phyloP scores from a whole-genome alignment of 1,140 invertebrate genomes.

The Oscheius sp. region DNA sequence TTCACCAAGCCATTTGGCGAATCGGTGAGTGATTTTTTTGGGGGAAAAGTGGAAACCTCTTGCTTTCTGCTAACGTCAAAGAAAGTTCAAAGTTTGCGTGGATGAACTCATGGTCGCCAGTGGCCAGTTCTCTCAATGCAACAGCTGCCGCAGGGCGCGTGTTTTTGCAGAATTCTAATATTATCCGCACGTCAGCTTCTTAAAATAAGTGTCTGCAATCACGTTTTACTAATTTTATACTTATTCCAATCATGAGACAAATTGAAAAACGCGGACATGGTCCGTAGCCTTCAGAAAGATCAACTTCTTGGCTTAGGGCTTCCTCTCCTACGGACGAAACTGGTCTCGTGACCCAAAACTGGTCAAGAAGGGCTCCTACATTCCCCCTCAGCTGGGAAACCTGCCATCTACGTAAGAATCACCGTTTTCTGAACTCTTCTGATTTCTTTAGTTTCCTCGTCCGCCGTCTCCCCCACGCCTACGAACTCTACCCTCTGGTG shows the following conservation, averaged over 20 bases:
- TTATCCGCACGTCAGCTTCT: background rate
- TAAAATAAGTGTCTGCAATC: background rate
- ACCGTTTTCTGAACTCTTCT: no score
- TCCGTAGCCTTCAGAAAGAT: no score
- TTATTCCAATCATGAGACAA: no score
- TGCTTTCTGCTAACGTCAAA: background rate
- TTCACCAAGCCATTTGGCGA: background rate
- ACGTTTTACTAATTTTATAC: no score
- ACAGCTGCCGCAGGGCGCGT: background rate
- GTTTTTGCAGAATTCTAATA: background rate
- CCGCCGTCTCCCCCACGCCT: background rate
- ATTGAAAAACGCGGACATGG: no score
- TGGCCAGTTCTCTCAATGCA: background rate
- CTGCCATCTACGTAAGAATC: no score
- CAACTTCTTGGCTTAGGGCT: no score
- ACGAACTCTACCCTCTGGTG: background rate
- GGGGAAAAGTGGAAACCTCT: background rate
- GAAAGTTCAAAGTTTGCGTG: background rate
- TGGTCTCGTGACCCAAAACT: conserved; percentile 16
- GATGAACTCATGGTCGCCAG: no score
- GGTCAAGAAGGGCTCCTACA: no score
- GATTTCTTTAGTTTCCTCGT: background rate
- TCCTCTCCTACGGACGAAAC: conserved; percentile 3
- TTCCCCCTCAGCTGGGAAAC: no score
- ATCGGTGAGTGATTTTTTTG: background rate